phyloP scores from a whole-genome alignment of 1,140 invertebrate genomes.

The Drosophila aff. region DNA sequence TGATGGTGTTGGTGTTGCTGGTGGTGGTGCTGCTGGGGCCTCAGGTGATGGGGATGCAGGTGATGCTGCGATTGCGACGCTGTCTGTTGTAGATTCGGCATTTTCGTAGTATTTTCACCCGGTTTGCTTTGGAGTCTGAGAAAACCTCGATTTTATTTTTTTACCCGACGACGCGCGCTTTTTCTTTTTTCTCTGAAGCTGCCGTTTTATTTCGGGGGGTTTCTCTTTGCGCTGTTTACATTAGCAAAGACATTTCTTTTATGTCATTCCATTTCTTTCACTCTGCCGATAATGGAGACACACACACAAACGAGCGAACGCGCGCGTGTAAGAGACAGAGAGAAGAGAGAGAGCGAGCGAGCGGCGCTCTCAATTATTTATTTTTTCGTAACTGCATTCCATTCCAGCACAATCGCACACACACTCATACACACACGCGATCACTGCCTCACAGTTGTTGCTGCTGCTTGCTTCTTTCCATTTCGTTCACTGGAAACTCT shows the following conservation, averaged over 20 bases:
- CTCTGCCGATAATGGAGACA: conserved; percentile 54
- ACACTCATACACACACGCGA: conserved; percentile 33
- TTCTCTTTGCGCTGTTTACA: conserved; percentile 73
- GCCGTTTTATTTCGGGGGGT: conserved; percentile 44
- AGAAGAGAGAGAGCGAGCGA: conserved; percentile 51
- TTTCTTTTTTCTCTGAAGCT: conserved; percentile 42
- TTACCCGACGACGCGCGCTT: conserved; percentile 66
- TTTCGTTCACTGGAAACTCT: conserved; percentile 37
- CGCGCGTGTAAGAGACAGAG: conserved; percentile 11
- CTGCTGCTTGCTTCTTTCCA: conserved; percentile 39
- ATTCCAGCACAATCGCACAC: conserved; percentile 70
- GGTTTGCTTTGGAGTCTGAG: conserved; percentile 36
- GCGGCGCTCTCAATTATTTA: conserved; percentile 79
- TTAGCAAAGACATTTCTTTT: conserved; percentile 48
- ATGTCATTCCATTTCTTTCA: conserved; percentile 41
- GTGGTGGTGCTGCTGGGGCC: conserved; percentile 48
- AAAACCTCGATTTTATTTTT: conserved; percentile 48
- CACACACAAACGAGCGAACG: conserved; percentile 4
- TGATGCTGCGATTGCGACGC: conserved; percentile 64
- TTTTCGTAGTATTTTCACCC: conserved; percentile 45
- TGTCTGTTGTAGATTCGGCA: conserved; percentile 72
- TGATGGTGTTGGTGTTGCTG: conserved; percentile 64
- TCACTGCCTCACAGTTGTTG: conserved; percentile 44
- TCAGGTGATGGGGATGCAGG: conserved; percentile 56
- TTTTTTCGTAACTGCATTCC: conserved; percentile 80